A percentile compares a stretch with the other conserved stretches of the same genome.
Evolutionary conservation across 1,140 invertebrate species (phyloP).

Genomic region (Linepithema humile): DNA sequence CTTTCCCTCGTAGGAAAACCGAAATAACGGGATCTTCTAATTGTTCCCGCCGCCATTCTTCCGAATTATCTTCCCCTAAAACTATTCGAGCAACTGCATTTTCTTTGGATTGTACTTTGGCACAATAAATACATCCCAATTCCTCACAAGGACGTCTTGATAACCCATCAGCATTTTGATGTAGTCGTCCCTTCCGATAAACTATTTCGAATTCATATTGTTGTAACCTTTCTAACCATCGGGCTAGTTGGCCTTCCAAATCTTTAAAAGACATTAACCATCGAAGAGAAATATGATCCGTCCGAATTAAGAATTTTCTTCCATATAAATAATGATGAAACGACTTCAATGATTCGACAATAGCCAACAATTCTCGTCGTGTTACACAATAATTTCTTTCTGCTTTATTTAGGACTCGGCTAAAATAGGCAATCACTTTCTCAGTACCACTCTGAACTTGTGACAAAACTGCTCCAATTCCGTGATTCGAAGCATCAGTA

Average conservation of each 20-base stretch:
- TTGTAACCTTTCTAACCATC: background rate
- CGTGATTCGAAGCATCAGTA: background rate
- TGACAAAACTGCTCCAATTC: background rate
- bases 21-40: background rate
- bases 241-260: background rate
- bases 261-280: conserved; percentile 21
- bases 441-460: background rate
- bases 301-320: background rate
- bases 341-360: background rate
- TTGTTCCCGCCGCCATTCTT: background rate
- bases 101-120: background rate
- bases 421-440: background rate
- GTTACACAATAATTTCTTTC: background rate
- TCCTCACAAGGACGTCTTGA: background rate
- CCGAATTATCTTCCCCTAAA: background rate
- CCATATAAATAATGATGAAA: conserved; percentile 31
- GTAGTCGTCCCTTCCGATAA: background rate
- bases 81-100: background rate
- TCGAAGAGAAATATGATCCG: background rate
- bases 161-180: background rate
- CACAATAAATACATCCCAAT: background rate
- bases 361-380: background rate
- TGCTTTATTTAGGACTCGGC: background rate
- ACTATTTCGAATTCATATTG: conserved; percentile 13
- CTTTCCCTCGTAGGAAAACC: background rate